Evolutionary conservation across 2,113 vertebrate species (phyloP).

Genomic region (Upupa epops): DNA sequence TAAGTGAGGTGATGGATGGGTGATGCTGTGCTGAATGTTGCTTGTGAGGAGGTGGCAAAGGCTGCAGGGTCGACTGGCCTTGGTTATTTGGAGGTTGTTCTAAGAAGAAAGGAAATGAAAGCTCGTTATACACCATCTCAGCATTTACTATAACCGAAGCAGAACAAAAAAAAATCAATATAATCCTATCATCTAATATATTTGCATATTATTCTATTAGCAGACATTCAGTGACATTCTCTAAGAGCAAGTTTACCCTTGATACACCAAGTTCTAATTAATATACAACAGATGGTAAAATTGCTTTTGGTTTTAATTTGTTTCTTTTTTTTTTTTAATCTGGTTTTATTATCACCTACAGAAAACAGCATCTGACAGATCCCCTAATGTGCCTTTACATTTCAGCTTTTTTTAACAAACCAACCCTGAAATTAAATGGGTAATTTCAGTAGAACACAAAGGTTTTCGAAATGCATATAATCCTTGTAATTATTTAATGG

Average conservation of each 20-base stretch:
- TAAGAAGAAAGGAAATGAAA: conserved; percentile 70
- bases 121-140: conserved; percentile 36
- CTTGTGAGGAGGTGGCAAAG: conserved; percentile 89
- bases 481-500: conserved; percentile 83
- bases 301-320: conserved; percentile 81
- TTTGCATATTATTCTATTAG: conserved; percentile 80
- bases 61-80: conserved; percentile 90
- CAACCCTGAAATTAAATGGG: conserved; percentile 81
- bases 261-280: conserved; percentile 79
- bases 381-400: conserved; percentile 73
- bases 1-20: conserved; percentile 93
- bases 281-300: conserved; percentile 85
- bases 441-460: conserved; percentile 76
- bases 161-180: conserved; percentile 55
- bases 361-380: conserved; percentile 78
- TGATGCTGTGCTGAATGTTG: conserved; percentile 86
- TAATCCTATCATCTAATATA: conserved; percentile 55
- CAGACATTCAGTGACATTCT: conserved; percentile 76
- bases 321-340: conserved; percentile 68
- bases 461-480: conserved; percentile 76
- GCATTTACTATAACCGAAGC: conserved; percentile 33
- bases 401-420: conserved; percentile 77
- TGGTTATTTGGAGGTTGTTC: conserved; percentile 90
- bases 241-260: conserved; percentile 79
- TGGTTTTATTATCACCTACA: conserved; percentile 82